phyloP scores from a whole-genome alignment of 64 coral and sea anemone genomes.

The Montipora efflorescens region DNA sequence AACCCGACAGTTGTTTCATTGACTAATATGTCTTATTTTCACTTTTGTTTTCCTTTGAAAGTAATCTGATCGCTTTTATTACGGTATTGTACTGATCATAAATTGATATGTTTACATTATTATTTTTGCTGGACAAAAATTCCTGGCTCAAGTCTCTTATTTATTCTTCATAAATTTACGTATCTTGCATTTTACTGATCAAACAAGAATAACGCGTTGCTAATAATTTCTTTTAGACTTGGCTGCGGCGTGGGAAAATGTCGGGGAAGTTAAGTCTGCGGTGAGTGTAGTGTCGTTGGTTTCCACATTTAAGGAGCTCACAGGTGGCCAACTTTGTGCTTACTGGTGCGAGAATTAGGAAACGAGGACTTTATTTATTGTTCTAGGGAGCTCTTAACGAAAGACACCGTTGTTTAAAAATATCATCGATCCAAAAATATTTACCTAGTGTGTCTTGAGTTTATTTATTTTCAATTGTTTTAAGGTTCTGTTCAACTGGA shows the following conservation, averaged over 20 bases:
- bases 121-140: background rate
- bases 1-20: background rate
- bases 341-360: background rate
- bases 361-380: background rate
- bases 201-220: background rate
- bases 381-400: background rate
- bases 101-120: constrained; percentile 14
- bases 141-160: background rate
- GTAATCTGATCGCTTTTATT: constrained; percentile 1
- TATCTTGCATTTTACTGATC: background rate
- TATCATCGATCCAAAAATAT: background rate
- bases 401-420: background rate
- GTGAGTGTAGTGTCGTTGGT: constrained; percentile 48
- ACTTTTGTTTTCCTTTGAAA: background rate
- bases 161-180: background rate
- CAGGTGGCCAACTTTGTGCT: background rate
- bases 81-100: constrained; percentile 25
- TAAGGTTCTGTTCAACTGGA: background rate
- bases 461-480: background rate
- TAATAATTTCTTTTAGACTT: constrained; percentile 23
- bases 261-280: constrained; percentile 65
- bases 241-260: constrained; percentile 76
- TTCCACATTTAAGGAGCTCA: background rate
- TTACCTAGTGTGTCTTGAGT: background rate
- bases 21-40: background rate